These are phyloP conservation scores for Chascanopsetta lugubris DNA, from an alignment of 2,113 vertebrate species.

Conservation along the genomic window DNA sequence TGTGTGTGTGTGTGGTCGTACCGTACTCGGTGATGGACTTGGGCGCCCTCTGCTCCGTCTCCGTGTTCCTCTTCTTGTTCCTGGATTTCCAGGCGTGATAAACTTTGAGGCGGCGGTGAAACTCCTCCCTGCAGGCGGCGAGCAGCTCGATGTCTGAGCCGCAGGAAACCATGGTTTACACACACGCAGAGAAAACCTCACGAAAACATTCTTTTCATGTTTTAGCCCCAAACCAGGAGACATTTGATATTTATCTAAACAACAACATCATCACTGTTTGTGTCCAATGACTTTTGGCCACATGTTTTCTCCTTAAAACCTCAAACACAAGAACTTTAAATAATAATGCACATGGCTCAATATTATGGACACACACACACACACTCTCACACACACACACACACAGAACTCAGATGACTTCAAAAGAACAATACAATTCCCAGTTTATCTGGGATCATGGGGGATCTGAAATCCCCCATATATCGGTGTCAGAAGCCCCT, in stretches of 20 bases:
- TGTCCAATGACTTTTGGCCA: no score
- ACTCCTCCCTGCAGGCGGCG: slow-evolving; percentile 96
- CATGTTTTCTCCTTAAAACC: no score
- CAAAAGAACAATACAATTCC: slow-evolving; percentile 1
- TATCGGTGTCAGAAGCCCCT: slow-evolving; percentile 18
- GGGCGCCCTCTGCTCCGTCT: slow-evolving; percentile 90
- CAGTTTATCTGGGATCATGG: not conserved
- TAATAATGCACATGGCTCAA: no score
- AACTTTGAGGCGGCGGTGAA: slow-evolving; percentile 95
- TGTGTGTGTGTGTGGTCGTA: slow-evolving; percentile 77
- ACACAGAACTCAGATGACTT: slow-evolving; percentile 15
- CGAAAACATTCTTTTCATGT: no score
- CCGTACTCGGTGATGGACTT: slow-evolving; percentile 95
- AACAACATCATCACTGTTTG: no score
- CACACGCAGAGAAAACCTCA: not conserved
- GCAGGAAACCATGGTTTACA: no score
- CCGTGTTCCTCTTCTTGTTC: slow-evolving; percentile 96
- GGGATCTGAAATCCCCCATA: not conserved
- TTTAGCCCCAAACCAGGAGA: no score
- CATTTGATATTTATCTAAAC: no score
- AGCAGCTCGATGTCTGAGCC: slow-evolving; percentile 92
- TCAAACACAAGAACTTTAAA: no score
- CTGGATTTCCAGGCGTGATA: slow-evolving; percentile 99
- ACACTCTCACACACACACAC: not conserved
- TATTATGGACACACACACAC: not conserved